These are phyloP conservation scores for Ceratosolen fusciceps DNA, from an alignment of 1,140 invertebrate species.

Conservation along the genomic window DNA sequence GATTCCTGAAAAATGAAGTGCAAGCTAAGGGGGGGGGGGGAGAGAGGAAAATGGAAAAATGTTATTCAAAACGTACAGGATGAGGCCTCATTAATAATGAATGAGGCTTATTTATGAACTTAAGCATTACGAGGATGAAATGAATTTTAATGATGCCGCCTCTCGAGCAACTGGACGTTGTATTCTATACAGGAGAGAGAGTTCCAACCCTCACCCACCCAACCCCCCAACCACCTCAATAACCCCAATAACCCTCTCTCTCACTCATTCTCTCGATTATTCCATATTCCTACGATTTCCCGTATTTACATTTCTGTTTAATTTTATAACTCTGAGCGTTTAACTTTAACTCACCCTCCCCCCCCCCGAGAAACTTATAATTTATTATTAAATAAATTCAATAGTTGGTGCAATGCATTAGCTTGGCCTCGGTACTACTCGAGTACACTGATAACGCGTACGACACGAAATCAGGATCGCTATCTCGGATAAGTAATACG, in stretches of 20 bases:
- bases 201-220: too few relatives aligned
- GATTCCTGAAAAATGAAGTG: neutral
- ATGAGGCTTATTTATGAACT: neutral
- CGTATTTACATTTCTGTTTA: neutral
- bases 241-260: too few relatives aligned
- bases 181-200: too few relatives aligned
- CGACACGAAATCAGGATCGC: neutral
- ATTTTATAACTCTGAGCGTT: neutral
- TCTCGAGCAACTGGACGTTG: too few relatives aligned
- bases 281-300: too few relatives aligned
- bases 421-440: neutral
- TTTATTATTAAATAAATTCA: neutral
- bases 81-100: neutral
- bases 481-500: neutral
- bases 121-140: neutral
- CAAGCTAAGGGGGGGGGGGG: neutral
- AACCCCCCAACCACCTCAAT: too few relatives aligned
- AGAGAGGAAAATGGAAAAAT: neutral
- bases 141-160: slow-evolving; percentile 9
- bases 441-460: neutral
- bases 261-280: too few relatives aligned
- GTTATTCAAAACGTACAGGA: neutral
- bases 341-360: too few relatives aligned
- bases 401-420: neutral
- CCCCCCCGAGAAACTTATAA: neutral